Conservation (phyloP, 2,113 vertebrate genomes). For the Tympanuchus pallidicinctus region DNA sequence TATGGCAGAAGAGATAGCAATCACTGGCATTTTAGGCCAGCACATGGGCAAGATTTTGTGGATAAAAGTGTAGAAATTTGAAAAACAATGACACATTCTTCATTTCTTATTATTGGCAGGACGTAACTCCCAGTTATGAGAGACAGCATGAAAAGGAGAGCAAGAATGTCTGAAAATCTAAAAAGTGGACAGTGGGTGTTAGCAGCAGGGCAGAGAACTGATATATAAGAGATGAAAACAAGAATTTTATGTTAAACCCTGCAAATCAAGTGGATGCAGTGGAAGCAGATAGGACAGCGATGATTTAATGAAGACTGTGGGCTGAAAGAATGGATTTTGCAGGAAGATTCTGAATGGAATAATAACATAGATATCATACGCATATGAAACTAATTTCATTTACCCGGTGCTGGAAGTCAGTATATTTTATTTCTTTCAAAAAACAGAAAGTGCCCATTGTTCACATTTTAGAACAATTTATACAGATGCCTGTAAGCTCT, state of each 20-base stretch:
- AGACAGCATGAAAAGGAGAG: background rate
- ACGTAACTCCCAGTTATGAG: background rate
- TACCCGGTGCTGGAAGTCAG: background rate
- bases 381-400: background rate
- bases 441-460: background rate
- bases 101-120: background rate
- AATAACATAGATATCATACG: background rate
- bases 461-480: background rate
- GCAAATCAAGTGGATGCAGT: background rate
- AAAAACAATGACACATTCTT: background rate
- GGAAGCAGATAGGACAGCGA: background rate
- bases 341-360: background rate
- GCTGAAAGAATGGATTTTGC: background rate
- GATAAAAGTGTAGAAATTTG: background rate
- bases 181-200: background rate
- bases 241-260: background rate
- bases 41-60: background rate
- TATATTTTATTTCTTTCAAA: background rate
- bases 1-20: background rate
- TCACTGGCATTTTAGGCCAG: background rate
- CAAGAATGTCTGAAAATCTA: background rate
- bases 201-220: background rate
- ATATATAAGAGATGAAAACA: background rate
- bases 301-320: background rate
- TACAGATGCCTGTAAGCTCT: background rate